Evolutionary conservation across 1,140 invertebrate genomes (phyloP).

Genomic region (Drosophila tsacasi): DNA sequence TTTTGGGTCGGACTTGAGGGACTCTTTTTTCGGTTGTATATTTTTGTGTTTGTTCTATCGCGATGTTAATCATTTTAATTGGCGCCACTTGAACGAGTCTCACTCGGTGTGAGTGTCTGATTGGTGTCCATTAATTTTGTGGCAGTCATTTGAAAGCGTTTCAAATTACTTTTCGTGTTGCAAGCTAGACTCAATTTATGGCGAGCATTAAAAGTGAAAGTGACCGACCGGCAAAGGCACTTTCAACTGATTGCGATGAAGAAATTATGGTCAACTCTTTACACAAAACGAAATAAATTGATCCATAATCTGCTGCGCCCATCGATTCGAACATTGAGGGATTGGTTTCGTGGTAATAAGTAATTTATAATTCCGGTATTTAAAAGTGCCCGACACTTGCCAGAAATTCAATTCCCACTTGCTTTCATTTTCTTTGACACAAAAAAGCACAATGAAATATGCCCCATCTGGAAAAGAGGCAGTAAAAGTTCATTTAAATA

Average conservation of each 20-base stretch:
- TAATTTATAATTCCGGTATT: slow-evolving; percentile 5
- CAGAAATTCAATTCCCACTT: slow-evolving; percentile 17
- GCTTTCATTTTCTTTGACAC: slow-evolving; percentile 20
- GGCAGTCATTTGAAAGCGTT: slow-evolving; percentile 75
- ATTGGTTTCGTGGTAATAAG: background rate
- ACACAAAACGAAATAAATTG: slow-evolving; percentile 7
- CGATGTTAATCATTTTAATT: slow-evolving; percentile 82
- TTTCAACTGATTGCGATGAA: slow-evolving; percentile 59
- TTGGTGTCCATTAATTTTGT: slow-evolving; percentile 72
- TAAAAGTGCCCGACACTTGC: slow-evolving; percentile 4
- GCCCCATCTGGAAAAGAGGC: slow-evolving; percentile 50
- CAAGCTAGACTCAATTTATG: slow-evolving; percentile 47
- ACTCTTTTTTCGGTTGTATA: slow-evolving; percentile 40
- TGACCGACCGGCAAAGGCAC: slow-evolving; percentile 38
- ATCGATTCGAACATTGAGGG: slow-evolving; percentile 11
- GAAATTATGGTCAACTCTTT: slow-evolving; percentile 30
- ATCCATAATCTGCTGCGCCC: slow-evolving; percentile 22
- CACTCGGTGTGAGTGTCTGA: slow-evolving; percentile 47
- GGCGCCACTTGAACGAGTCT: slow-evolving; percentile 70
- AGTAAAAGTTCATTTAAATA: slow-evolving; percentile 72
- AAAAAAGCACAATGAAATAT: slow-evolving; percentile 55
- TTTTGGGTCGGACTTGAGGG: slow-evolving; percentile 24
- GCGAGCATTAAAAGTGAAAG: slow-evolving; percentile 62
- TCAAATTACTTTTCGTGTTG: slow-evolving; percentile 76
- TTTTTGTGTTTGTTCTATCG: slow-evolving; percentile 55